Conservation (phyloP, 2,113 vertebrate species). For the Rhizomys pruinosus region DNA sequence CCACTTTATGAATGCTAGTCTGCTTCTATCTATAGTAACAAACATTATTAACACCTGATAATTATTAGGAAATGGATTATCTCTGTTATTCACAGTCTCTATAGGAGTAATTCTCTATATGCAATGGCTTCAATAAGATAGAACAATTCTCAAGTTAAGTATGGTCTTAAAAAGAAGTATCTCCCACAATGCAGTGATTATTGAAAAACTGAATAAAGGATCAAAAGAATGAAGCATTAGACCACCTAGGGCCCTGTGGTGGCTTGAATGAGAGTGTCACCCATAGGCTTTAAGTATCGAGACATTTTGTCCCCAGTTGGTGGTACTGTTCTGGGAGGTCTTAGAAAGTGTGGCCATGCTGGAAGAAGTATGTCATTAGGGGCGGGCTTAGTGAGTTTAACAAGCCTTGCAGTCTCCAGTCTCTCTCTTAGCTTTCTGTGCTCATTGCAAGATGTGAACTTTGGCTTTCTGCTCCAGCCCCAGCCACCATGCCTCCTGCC, state of each 20-base stretch:
- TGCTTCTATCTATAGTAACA: not conserved
- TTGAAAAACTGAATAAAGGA: not conserved
- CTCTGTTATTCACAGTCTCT: not conserved
- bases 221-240: not conserved
- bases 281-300: too few relatives aligned
- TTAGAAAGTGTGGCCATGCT: too few relatives aligned
- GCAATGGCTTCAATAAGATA: constrained; percentile 10
- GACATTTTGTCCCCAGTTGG: too few relatives aligned
- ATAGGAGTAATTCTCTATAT: not conserved
- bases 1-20: not conserved
- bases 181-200: not conserved
- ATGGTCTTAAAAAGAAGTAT: not conserved
- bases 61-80: not conserved
- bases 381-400: too few relatives aligned
- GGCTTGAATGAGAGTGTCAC: too few relatives aligned
- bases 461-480: too few relatives aligned
- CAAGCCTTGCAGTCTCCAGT: too few relatives aligned
- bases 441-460: too few relatives aligned
- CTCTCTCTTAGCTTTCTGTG: too few relatives aligned
- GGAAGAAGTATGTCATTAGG: too few relatives aligned
- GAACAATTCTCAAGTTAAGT: constrained; percentile 15
- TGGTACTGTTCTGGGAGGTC: too few relatives aligned
- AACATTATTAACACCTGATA: not conserved
- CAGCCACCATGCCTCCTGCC: too few relatives aligned
- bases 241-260: not conserved